phyloP scores from a whole-genome alignment of 53 echinoderm and acorn worm species.

The Astropecten irregularis region DNA sequence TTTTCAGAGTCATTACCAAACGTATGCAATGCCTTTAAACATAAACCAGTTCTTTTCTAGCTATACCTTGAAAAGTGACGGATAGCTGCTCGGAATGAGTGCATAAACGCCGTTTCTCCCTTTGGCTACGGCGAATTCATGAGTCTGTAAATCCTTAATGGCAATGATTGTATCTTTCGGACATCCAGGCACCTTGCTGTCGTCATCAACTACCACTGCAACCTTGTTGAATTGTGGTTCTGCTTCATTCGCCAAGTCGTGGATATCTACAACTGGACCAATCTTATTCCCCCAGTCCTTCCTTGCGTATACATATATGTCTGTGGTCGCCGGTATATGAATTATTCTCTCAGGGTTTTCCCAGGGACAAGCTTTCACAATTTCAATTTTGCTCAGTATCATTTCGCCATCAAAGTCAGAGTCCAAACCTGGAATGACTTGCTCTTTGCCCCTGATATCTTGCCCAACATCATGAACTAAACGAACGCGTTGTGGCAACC shows the following conservation, averaged over 20 bases:
- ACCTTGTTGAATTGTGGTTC: neutral
- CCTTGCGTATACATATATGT: slow-evolving; percentile 9
- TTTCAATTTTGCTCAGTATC: slow-evolving; percentile 23
- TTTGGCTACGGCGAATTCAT: neutral
- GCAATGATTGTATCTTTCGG: slow-evolving; percentile 18
- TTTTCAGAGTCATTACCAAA: no score
- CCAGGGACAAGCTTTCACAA: slow-evolving; percentile 37
- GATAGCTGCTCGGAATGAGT: slow-evolving; percentile 2
- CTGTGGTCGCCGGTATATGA: slow-evolving; percentile 6
- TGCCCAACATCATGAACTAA: slow-evolving; percentile 23
- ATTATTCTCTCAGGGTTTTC: slow-evolving; percentile 9
- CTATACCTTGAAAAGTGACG: slow-evolving; percentile 45
- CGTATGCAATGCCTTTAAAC: no score
- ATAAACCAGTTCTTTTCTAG: no score
- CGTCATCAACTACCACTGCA: slow-evolving; percentile 28
- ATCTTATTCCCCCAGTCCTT: slow-evolving; percentile 27
- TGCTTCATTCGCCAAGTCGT: slow-evolving; percentile 7
- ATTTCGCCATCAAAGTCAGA: slow-evolving; percentile 15
- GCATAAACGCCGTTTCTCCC: neutral
- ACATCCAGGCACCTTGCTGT: slow-evolving; percentile 21
- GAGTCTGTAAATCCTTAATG: neutral
- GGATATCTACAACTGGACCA: slow-evolving; percentile 16
- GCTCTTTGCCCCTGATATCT: neutral
- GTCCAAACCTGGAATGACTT: slow-evolving; percentile 37
- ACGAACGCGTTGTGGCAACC: slow-evolving; percentile 46